Base-by-base conservation (phyloP, 2,797 vertebrate species). In the Microhierax caerulescens region DNA sequence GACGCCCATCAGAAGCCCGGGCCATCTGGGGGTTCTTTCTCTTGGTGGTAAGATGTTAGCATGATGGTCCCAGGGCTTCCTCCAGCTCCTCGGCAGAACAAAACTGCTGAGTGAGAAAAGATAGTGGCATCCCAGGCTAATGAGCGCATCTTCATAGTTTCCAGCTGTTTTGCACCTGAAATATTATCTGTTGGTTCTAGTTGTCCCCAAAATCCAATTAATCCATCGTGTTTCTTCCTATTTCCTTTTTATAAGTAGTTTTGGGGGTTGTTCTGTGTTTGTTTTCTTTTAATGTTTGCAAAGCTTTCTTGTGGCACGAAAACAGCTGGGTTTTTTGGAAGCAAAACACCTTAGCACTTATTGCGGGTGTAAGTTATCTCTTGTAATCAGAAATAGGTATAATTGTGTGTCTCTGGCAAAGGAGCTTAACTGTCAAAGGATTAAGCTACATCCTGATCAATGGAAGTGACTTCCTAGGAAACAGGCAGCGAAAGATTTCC, bases 401-500 rank as follows among this genome's bases (percentile, higher is more conserved):
- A 97, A 96, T 59, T 95, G 88, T 68, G 51, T 85, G 70, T 98
- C 88, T 88, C 85, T 90, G 91, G 76, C 22, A 59, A 80, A 97
- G 59, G n/a, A 96, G 50, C 37, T 91, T 85, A 91, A 51, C 79
- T 96, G 85, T 70, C 65, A 95, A 39, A 93, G 70, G 90, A 87
- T 97, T 98, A 97, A 97, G 88, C 91, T 92, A 92, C 93, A 95
- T 97, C 95, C 74, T 96, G 96, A 98, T 98, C 98, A 93, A 83
- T 97, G 95, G 60, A 80, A 85, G 45, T 32, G 81, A 90, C 91
- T 98, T 98, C 98, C 98, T 98, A 97, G 96, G 98, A 98, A 98
- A 97, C 97, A 93, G 97, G 97, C 98, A 98, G 98, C 98, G 98
- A 98, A 98, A 98, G 97, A 72, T 98, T 98, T 98, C 98, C 98